Conservation (phyloP, 2,113 vertebrate species). For the Callipepla californica region DNA sequence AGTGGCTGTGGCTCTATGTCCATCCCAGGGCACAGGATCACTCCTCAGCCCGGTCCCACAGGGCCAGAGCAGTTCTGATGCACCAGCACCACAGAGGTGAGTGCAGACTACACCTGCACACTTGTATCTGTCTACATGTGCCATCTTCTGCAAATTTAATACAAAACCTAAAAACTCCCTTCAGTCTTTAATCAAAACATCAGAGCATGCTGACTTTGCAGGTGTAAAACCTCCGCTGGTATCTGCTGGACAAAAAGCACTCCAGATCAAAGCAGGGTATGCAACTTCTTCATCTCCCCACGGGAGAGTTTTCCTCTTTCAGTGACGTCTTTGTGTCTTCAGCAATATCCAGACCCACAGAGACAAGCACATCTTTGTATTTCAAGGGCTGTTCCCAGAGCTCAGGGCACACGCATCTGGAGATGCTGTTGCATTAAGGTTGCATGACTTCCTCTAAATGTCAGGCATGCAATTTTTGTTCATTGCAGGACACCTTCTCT, state of each 20-base stretch:
- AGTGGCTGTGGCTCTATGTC: fast-evolving
- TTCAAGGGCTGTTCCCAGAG: background rate
- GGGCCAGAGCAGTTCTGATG: fast-evolving
- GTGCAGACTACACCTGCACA: too few relatives aligned
- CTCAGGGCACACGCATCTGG: too few relatives aligned
- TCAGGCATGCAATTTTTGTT: background rate
- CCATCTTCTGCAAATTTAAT: background rate
- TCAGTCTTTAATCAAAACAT: background rate
- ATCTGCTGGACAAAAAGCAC: background rate
- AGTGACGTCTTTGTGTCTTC: background rate
- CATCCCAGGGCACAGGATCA: background rate
- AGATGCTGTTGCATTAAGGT: background rate
- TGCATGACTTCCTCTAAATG: background rate
- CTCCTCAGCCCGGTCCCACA: background rate
- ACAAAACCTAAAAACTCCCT: background rate
- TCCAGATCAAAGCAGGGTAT: background rate
- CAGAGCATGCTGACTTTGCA: fast-evolving
- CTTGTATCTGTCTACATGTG: fast-evolving
- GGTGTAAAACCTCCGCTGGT: background rate
- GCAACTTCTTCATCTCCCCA: background rate
- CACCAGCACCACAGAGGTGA: background rate
- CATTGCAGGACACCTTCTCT: background rate
- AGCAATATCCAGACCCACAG: background rate
- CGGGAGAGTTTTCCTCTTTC: background rate
- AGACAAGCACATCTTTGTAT: fast-evolving